Evolutionary conservation across 1,140 invertebrate genomes (phyloP).

Genomic region (Druon quercuslanigerum): DNA sequence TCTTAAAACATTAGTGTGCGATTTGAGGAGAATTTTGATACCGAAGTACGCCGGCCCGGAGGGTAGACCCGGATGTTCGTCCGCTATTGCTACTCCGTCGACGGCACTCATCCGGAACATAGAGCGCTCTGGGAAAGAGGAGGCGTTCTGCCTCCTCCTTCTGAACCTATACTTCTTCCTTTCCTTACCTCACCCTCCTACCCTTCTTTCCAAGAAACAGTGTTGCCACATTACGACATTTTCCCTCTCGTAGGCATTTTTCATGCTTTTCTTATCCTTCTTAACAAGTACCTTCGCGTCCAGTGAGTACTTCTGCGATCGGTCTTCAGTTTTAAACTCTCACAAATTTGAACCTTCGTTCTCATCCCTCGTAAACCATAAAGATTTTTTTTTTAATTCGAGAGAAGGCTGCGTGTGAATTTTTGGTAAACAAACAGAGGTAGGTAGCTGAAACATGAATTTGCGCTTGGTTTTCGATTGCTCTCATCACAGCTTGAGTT

Average conservation of each 20-base stretch:
- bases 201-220: neutral
- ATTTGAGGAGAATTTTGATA: conserved; percentile 18
- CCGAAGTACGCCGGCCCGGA: conserved; percentile 62
- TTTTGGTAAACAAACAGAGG: conserved; percentile 24
- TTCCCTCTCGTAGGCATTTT: conserved; percentile 5
- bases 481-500: conserved; percentile 35
- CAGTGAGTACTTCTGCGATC: no score
- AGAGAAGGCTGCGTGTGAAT: conserved; percentile 9
- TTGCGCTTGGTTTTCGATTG: conserved; percentile 17
- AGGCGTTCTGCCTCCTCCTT: conserved; percentile 55
- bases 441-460: conserved; percentile 9
- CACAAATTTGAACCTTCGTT: no score
- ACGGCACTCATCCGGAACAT: conserved; percentile 68
- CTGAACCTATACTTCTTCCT: conserved; percentile 27
- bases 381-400: no score
- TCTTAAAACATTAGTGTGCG: neutral
- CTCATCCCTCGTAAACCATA: no score
- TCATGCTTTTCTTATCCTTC: conserved; percentile 6
- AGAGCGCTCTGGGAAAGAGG: conserved; percentile 65
- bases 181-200: conserved; percentile 11
- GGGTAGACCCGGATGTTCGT: conserved; percentile 69
- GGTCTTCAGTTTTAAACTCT: no score
- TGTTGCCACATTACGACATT: conserved; percentile 26
- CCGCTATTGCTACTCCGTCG: conserved; percentile 66
- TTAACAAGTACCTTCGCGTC: no score